Conservation (phyloP, 2,797 vertebrate genomes). For the Pseudomugil tenellus region DNA sequence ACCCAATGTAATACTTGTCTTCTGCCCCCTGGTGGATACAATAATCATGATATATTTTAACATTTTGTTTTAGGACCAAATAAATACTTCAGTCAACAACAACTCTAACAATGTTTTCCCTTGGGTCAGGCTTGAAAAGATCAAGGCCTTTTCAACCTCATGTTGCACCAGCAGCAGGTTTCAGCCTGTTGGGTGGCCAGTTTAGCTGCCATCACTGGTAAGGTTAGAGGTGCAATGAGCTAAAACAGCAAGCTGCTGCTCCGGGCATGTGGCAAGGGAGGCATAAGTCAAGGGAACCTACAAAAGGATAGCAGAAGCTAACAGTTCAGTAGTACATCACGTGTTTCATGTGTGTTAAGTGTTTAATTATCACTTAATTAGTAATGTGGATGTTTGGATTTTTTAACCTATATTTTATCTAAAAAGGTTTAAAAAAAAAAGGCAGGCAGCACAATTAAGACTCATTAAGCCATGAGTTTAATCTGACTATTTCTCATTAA, state of each 20-base stretch:
- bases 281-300: background rate
- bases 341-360: background rate
- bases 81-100: too few relatives aligned
- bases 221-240: conserved; percentile 25
- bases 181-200: conserved; percentile 35
- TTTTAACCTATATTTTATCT: background rate
- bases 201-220: conserved; percentile 27
- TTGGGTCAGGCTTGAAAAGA: too few relatives aligned
- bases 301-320: background rate
- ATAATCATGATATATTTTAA: too few relatives aligned
- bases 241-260: conserved; percentile 28
- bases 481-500: conserved; percentile 1
- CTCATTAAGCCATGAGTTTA: conserved; percentile 3
- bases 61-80: too few relatives aligned
- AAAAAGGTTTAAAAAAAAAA: too few relatives aligned
- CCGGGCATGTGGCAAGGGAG: background rate
- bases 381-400: background rate
- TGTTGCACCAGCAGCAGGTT: conserved; percentile 4
- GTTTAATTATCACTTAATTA: background rate
- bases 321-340: conserved; percentile 5
- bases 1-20: too few relatives aligned
- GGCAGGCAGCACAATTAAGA: conserved; percentile 4
- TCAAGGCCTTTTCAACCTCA: background rate
- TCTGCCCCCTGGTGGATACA: too few relatives aligned
- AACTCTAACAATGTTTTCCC: too few relatives aligned